Evolutionary conservation across 2,797 vertebrate genomes (phyloP).

Genomic region (Melanotaenia boesemani): DNA sequence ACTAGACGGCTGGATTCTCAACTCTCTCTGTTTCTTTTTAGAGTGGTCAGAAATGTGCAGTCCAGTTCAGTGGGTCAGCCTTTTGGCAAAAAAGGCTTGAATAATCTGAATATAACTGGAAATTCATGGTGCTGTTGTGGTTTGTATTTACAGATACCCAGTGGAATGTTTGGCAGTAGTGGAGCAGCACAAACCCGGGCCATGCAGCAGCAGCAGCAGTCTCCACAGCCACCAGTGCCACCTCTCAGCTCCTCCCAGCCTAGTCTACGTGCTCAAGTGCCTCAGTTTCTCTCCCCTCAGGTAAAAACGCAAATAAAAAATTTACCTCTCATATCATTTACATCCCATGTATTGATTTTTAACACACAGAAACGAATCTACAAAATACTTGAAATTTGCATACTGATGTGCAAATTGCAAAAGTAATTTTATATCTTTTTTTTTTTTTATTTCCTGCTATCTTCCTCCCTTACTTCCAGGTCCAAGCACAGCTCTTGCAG

Average conservation of each 20-base stretch:
- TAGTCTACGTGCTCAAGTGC: slow-evolving; percentile 99
- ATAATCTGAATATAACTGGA: not conserved
- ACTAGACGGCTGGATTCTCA: not conserved
- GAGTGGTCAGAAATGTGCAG: not conserved
- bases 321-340: not conserved
- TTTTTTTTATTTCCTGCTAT: slow-evolving; percentile 5
- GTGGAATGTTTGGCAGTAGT: slow-evolving; percentile 98
- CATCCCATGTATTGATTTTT: not conserved
- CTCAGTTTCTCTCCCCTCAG: slow-evolving; percentile 98
- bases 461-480: slow-evolving; percentile 77
- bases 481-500: slow-evolving; percentile 99
- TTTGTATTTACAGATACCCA: slow-evolving; percentile 86
- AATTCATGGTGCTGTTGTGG: not conserved
- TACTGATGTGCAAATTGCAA: slow-evolving; percentile 25
- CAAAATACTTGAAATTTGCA: slow-evolving; percentile 14
- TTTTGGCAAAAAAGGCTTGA: not conserved
- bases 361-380: not conserved
- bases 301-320: slow-evolving; percentile 58
- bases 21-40: no score
- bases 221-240: slow-evolving; percentile 93
- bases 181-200: slow-evolving; percentile 90
- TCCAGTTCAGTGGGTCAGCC: not conserved
- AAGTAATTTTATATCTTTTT: slow-evolving; percentile 39
- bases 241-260: slow-evolving; percentile 99
- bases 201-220: slow-evolving; percentile 88